Evolutionary conservation across 2,797 vertebrate genomes (phyloP).

Genomic region (Hipposideros larvatus): DNA sequence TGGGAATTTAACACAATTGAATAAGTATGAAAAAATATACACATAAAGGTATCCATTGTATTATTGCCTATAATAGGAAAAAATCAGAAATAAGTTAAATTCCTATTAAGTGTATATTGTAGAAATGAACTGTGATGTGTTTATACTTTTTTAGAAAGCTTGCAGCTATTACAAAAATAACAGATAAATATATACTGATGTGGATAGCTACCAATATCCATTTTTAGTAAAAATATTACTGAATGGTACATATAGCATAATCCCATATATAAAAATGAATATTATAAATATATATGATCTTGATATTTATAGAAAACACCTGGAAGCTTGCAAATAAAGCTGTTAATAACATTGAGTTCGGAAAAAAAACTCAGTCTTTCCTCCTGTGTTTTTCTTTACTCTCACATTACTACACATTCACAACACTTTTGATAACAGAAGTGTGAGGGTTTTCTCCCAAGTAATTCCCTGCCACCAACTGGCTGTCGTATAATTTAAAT

Average conservation of each 20-base stretch:
- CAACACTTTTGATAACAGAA: neutral
- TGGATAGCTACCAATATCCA: neutral
- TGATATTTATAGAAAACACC: neutral
- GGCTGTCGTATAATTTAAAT: neutral
- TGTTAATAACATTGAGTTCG: neutral
- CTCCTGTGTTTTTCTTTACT: neutral
- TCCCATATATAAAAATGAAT: neutral
- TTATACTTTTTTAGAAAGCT: conserved; percentile 13
- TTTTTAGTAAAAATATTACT: conserved; percentile 11
- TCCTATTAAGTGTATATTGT: neutral
- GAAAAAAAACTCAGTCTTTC: neutral
- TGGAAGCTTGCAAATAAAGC: neutral
- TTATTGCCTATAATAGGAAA: neutral
- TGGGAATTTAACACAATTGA: neutral
- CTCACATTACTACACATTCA: neutral
- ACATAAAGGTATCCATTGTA: neutral
- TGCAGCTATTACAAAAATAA: neutral
- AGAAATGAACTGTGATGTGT: neutral
- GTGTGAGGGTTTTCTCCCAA: neutral
- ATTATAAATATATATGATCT: neutral
- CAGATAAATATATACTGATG: neutral
- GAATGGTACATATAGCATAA: neutral
- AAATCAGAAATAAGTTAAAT: neutral
- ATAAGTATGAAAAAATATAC: neutral
- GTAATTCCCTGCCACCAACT: neutral